Conservation (phyloP, 92 coral and sea anemone genomes). For the Phymanthus crucifer region DNA sequence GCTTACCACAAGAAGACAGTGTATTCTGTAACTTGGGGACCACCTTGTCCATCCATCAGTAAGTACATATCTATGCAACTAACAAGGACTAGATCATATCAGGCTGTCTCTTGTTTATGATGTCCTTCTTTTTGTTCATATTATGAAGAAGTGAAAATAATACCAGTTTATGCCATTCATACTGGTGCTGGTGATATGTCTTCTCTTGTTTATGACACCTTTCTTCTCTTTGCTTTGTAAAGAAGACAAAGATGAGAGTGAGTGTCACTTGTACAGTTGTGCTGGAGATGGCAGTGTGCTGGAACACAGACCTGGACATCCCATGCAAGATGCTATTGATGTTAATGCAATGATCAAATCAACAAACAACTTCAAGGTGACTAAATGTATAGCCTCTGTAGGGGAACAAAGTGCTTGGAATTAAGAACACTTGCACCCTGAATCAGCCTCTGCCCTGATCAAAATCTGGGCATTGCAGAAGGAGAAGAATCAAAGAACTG, state of each 20-base stretch:
- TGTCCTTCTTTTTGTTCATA: conserved; percentile 7
- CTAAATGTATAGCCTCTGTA: not conserved
- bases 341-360: conserved; percentile 69
- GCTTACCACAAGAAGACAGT: conserved; percentile 93
- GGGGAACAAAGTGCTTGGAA: not conserved
- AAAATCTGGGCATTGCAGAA: too few relatives aligned
- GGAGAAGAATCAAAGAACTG: too few relatives aligned
- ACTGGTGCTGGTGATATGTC: not conserved
- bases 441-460: too few relatives aligned
- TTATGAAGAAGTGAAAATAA: not conserved
- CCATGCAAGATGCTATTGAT: conserved; percentile 77
- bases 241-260: conserved; percentile 29
- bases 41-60: conserved; percentile 76
- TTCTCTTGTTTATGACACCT: not conserved
- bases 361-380: conserved; percentile 82
- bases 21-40: conserved; percentile 97
- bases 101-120: not conserved
- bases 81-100: conserved; percentile 10
- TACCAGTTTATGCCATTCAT: not conserved
- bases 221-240: conserved; percentile 1
- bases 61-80: conserved; percentile 60
- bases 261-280: conserved; percentile 81
- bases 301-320: conserved; percentile 72
- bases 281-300: conserved; percentile 93
- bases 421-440: not conserved